phyloP scores from a whole-genome alignment of 2,888 invertebrate species.

The Belgica antarctica region DNA sequence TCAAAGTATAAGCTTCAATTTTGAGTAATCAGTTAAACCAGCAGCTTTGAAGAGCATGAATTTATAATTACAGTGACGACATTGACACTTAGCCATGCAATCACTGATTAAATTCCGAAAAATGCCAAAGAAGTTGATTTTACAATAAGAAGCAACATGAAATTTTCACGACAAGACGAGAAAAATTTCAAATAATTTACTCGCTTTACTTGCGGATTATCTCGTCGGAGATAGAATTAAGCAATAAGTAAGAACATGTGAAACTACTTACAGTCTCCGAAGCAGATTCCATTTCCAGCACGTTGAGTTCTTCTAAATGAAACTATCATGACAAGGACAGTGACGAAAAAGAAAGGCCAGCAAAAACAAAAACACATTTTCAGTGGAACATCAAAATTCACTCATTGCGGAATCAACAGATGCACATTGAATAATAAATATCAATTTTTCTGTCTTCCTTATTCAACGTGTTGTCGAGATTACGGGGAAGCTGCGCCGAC shows the following conservation, averaged over 20 bases:
- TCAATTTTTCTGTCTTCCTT: not conserved
- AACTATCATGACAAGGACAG: not conserved
- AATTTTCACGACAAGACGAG: not conserved
- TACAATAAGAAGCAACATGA: not conserved
- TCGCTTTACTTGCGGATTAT: not conserved
- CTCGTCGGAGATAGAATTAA: not conserved
- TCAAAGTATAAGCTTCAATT: no score
- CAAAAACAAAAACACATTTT: not conserved
- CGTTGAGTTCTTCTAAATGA: not conserved
- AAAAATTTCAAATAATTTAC: not conserved
- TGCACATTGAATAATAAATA: slow-evolving; percentile 26
- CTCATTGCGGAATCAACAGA: slow-evolving; percentile 21
- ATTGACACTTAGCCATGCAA: not conserved
- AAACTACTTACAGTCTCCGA: slow-evolving; percentile 18
- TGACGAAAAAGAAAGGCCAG: not conserved
- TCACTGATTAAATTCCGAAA: no score
- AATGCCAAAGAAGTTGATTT: not conserved
- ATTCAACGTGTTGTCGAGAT: not conserved
- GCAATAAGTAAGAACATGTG: slow-evolving; percentile 23
- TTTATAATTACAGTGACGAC: not conserved
- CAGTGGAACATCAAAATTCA: slow-evolving; percentile 16
- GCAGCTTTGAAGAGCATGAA: no score
- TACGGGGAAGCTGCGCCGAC: not conserved
- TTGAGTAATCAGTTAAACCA: no score
- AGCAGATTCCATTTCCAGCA: not conserved